Base-by-base conservation (phyloP, 2,113 vertebrate species). In the Corythornis cristatus region DNA sequence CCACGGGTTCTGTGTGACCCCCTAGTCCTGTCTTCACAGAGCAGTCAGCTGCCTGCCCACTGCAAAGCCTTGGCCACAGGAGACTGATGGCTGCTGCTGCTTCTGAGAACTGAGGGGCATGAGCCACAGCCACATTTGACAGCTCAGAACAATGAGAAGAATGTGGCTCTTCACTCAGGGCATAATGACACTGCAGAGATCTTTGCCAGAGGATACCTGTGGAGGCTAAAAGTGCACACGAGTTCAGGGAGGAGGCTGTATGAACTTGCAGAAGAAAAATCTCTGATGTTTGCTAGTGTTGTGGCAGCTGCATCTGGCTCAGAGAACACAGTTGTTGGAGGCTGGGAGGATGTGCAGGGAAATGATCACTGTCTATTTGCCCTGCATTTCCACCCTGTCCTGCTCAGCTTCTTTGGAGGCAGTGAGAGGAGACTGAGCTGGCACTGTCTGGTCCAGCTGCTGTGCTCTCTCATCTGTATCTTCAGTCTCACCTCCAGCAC, bases 111-210 rank as follows among this genome's bases (percentile, higher is more conserved):
- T 25, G 50, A 57, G 5, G 33, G 23, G 3, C 48, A 25, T 46
- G 65, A 68, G 68, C 15, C 45, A 23, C 60, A 89, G 48, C 2
- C 92, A 29, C 18, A 14, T 18, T 72, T 65, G 12, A 57, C 45
- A 82, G 45, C 58, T 83, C 50, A 42, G 42, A 76, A 48, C 26
- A 53, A 65, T 37, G 18, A 89, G 48, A 81, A 46, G 35, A 75
- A 50, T 21, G 5, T 77, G 18, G 9, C 79, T 87, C 58, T 82
- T 82, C 26, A 53, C 10, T 25, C 23, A 48, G 43, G 43, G 15
- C 33, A 9, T 7, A 61, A 42, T 61, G 58, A 56, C 0, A 0
- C 46, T 45, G 22, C n/a, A 33, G 53, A 85, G 85, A 29, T 68
- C 82, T 35, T 87, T 94, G 82, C 29, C n/a, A 57, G 22, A 15